These are phyloP conservation scores for Aphelinus certus DNA, from an alignment of 1,140 invertebrate genomes.

Conservation along the genomic window DNA sequence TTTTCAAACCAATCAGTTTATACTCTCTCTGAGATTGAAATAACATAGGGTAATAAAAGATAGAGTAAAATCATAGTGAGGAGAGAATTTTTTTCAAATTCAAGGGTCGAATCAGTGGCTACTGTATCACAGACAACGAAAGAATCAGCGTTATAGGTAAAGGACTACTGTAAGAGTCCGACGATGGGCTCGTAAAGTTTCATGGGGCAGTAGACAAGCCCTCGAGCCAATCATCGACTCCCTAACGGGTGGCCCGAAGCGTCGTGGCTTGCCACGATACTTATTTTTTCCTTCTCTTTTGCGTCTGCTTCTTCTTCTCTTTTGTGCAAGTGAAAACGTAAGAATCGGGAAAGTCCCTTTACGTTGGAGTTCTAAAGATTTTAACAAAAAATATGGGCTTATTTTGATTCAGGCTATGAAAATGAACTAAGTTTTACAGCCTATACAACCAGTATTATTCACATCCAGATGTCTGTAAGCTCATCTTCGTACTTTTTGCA, in stretches of 20 bases:
- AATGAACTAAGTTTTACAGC: conserved; percentile 15
- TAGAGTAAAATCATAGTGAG: too few relatives aligned
- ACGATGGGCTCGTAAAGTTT: conserved; percentile 38
- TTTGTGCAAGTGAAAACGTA: conserved; percentile 33
- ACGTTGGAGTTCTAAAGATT: conserved; percentile 26
- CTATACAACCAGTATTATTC: too few relatives aligned
- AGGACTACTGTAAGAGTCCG: conserved; percentile 29
- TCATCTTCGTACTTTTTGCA: too few relatives aligned
- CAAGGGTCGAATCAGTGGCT: conserved; percentile 17
- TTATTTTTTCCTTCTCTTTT: conserved; percentile 14
- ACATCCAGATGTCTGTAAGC: too few relatives aligned
- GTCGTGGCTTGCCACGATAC: conserved; percentile 14
- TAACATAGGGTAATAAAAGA: too few relatives aligned
- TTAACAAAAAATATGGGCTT: conserved; percentile 12
- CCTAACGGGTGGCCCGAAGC: conserved; percentile 31
- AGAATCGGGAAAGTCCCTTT: conserved; percentile 14
- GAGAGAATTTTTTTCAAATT: conserved; percentile 24
- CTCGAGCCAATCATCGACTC: conserved; percentile 40
- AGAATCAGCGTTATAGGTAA: conserved; percentile 31
- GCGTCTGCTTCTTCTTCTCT: conserved; percentile 5
- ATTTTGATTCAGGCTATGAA: conserved; percentile 21
- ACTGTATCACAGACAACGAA: neutral
- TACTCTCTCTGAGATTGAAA: too few relatives aligned
- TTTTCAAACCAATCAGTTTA: too few relatives aligned
- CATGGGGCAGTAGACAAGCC: conserved; percentile 38